Evolutionary conservation across 2,797 vertebrate genomes (phyloP), one percentile per base, ranked within the genome.

Genomic region (Luscinia megarhynchos): DNA sequence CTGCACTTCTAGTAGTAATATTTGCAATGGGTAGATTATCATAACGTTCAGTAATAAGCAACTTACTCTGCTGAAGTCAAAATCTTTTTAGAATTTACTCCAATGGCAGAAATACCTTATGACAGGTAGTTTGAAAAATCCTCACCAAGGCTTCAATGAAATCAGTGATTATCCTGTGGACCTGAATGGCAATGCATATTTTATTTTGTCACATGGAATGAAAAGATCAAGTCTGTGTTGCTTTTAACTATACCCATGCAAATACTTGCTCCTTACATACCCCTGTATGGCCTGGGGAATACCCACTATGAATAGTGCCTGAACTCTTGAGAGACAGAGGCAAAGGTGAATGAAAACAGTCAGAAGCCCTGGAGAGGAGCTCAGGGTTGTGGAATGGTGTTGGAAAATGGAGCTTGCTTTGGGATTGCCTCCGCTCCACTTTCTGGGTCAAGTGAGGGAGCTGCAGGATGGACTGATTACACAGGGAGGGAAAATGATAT

Each of bases 101-200:
- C 8, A 46, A 13, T 36, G 29, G 34, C 34, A 89, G 50, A 87
- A 86, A 83, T 10, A 66, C 3, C 7, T 63, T 75, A 34, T 30
- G 40, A 20, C 20, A 59, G 19, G 7, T 75, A 50, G 85, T 70
- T 68, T 78, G 46, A 81, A 94, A 90, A 73, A 84, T 78, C 16
- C 21, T 62, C 30, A 64, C 30, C 6, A 55, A 55, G 66, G 66
- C 19, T 41, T 82, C 32, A 50, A 12, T 63, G 22, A 87, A 92
- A 76, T 50, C 26, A 59, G 10, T 0, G 0, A 63, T 72, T 70
- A 36, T 53, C 17, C 62, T 69, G 5, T 29, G 36, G 30, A 75
- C 4, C 10, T 69, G 64, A 72, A 73, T 41, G n/a, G 15, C 62
- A 90, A 22, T 40, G 19, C 18, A 4, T 59, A 30, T 63, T 67